A percentile compares a stretch with the other conserved stretches of the same genome.
Evolutionary conservation across 2,797 vertebrate species (phyloP).

Genomic region (Florisuga fusca): DNA sequence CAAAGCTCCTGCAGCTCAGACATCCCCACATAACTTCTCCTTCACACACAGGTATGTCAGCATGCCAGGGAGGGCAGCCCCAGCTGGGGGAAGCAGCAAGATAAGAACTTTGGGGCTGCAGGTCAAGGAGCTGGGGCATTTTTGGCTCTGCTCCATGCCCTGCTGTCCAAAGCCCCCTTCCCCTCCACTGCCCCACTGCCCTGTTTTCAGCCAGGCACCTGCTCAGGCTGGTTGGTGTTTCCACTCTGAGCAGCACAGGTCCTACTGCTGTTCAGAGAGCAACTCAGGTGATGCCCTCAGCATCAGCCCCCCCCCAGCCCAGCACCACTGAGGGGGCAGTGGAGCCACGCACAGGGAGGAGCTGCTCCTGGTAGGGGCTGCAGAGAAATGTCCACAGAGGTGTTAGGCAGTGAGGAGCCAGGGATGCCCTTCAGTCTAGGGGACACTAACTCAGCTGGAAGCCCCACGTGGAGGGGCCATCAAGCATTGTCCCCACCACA

Average conservation of each 20-base stretch:
- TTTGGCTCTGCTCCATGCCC: neutral
- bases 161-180: fast-evolving
- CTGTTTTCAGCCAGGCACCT: neutral
- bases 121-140: neutral
- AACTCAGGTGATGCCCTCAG: neutral
- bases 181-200: fast-evolving
- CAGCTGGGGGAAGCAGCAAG: neutral
- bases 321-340: too few species aligned
- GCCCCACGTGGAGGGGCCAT: neutral
- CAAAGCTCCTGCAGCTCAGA: neutral
- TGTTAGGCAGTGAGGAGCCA: neutral
- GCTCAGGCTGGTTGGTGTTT: neutral
- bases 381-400: neutral
- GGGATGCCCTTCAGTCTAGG: fast-evolving
- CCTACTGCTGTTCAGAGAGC: neutral
- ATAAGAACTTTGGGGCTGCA: neutral
- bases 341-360: fast-evolving
- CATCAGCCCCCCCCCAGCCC: too few species aligned
- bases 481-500: neutral
- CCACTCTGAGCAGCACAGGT: fast-evolving
- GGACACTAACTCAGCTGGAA: neutral
- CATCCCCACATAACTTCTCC: fast-evolving
- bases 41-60: neutral
- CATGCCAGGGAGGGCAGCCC: neutral
- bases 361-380: neutral